Conservation (phyloP, 2,797 vertebrate genomes). For the Pangasius djambal region DNA sequence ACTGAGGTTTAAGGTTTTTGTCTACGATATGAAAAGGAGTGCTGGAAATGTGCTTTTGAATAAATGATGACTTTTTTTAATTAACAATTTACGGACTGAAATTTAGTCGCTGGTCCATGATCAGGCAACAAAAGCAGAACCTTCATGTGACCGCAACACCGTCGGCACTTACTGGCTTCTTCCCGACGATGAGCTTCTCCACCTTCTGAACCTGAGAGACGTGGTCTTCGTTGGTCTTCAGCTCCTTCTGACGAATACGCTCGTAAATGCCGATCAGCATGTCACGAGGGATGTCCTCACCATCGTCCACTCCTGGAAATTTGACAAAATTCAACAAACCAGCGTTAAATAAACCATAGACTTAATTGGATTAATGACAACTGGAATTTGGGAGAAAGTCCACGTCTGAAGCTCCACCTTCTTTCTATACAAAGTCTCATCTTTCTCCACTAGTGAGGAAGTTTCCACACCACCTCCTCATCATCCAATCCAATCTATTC, state of each 20-base stretch:
- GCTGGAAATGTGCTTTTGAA: not conserved
- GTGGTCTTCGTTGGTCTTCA: conserved; percentile 97
- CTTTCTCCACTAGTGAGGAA: not conserved
- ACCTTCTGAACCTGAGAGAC: conserved; percentile 99
- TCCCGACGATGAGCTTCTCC: conserved; percentile 97
- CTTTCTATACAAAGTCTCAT: not conserved
- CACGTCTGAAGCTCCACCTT: not conserved
- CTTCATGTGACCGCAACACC: not conserved
- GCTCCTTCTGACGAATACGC: conserved; percentile 93
- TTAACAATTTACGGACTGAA: not conserved
- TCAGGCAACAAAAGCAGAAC: not conserved
- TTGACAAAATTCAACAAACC: conserved; percentile 5
- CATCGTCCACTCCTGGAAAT: conserved; percentile 90
- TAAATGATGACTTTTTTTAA: not conserved
- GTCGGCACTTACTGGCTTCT: conserved; percentile 88
- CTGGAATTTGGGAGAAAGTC: not conserved
- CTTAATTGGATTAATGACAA: not conserved
- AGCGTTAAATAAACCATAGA: not conserved
- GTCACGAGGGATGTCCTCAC: conserved; percentile 94
- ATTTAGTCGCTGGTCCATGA: not conserved
- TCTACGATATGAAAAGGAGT: too few species aligned
- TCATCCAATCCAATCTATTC: not conserved
- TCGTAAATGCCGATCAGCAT: conserved; percentile 96
- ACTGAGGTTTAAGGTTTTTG: not conserved
- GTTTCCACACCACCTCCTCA: not conserved